phyloP scores from a whole-genome alignment of 92 coral and sea anemone genomes.

The Anthopleura xanthogrammica region DNA sequence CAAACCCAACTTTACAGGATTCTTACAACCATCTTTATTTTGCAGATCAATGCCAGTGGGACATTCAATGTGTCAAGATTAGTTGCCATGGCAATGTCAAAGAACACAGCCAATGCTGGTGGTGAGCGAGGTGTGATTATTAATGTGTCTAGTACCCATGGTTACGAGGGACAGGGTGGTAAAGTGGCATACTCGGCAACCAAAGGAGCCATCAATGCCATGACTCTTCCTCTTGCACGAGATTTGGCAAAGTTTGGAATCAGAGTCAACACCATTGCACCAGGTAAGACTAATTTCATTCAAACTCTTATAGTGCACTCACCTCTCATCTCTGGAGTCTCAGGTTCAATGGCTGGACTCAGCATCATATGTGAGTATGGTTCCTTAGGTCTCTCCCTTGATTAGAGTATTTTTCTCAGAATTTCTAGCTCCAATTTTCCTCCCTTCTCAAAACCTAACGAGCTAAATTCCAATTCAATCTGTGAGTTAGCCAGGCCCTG shows the following conservation, averaged over 20 bases:
- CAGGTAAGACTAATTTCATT: constrained; percentile 42
- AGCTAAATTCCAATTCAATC: too few species aligned
- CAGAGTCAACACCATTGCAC: constrained; percentile 76
- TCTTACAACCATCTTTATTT: neutral
- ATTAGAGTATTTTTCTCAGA: neutral
- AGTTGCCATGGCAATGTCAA: constrained; percentile 64
- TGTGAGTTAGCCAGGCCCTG: too few species aligned
- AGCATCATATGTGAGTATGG: too few species aligned
- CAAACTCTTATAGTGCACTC: neutral
- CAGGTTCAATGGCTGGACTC: too few species aligned
- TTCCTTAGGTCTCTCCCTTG: neutral
- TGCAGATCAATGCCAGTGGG: constrained; percentile 69
- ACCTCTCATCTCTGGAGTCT: too few species aligned
- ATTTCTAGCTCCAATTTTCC: neutral
- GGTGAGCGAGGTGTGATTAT: constrained; percentile 87
- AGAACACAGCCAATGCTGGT: constrained; percentile 58
- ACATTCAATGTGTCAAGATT: constrained; percentile 78
- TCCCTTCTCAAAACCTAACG: too few species aligned
- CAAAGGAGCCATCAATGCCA: constrained; percentile 74
- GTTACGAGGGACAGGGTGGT: constrained; percentile 71
- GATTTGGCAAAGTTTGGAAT: constrained; percentile 83
- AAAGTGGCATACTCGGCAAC: constrained; percentile 79
- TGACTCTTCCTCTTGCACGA: constrained; percentile 82
- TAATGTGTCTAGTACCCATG: constrained; percentile 78
- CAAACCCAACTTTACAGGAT: neutral